Conservation (phyloP, 2,888 invertebrate species). For the Steinernema hermaphroditum region DNA sequence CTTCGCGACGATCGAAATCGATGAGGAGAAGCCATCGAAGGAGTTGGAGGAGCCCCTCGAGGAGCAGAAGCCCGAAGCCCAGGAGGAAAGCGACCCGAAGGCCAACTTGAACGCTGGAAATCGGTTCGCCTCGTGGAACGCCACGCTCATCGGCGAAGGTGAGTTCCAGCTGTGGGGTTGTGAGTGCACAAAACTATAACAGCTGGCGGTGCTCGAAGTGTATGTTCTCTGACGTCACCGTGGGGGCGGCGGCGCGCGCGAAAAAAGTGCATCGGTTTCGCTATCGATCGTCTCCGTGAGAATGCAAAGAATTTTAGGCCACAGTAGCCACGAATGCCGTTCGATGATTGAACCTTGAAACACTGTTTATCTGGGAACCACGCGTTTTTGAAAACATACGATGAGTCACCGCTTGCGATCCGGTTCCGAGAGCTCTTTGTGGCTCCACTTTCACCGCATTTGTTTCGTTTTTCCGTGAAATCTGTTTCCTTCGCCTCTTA, state of each 20-base stretch:
- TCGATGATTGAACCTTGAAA: too few species aligned
- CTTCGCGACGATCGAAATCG: conserved; percentile 6
- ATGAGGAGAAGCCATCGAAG: not conserved
- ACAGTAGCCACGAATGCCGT: too few species aligned
- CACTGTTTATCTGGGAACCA: too few species aligned
- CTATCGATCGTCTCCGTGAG: conserved; percentile 18
- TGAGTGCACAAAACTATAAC: too few species aligned
- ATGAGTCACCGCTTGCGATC: too few species aligned
- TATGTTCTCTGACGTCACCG: not conserved
- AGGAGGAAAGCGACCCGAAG: not conserved
- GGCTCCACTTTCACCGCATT: conserved; percentile 6
- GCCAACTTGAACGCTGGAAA: not conserved
- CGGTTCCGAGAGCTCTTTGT: too few species aligned
- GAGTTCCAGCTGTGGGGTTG: too few species aligned
- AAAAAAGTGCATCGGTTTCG: conserved; percentile 24
- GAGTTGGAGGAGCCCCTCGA: not conserved
- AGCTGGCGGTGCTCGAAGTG: conserved; percentile 11
- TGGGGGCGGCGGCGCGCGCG: conserved; percentile 21
- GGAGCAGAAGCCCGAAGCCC: not conserved
- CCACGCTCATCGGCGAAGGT: conserved; percentile 23
- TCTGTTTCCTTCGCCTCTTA: not conserved
- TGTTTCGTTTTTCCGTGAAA: not conserved
- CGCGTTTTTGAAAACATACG: too few species aligned
- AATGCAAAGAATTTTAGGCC: conserved; percentile 13
- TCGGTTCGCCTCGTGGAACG: not conserved